Conservation (phyloP, 2,113 vertebrate species). For the Trachemys scripta region DNA sequence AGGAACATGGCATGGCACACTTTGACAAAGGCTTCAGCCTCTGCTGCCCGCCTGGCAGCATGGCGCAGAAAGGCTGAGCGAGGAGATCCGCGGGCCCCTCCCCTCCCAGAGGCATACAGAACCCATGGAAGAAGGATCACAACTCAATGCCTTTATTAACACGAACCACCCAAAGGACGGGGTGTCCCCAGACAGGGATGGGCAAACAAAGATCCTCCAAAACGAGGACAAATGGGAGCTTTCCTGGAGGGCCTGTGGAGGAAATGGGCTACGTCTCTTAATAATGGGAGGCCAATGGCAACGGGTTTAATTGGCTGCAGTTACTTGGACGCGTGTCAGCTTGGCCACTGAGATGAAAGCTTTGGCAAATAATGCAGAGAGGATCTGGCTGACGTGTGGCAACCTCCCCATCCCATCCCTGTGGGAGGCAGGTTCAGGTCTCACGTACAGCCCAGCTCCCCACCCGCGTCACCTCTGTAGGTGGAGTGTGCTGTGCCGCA, state of each 20-base stretch:
- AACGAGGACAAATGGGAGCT: constrained; percentile 69
- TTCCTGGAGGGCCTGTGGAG: constrained; percentile 54
- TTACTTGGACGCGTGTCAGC: neutral
- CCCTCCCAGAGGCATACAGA: rapidly evolving
- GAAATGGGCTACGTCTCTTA: neutral
- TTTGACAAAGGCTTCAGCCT: neutral
- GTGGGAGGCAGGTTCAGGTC: neutral
- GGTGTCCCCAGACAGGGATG: rapidly evolving
- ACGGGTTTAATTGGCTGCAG: constrained; percentile 15
- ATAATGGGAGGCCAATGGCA: neutral
- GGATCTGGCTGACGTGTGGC: neutral
- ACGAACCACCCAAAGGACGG: neutral
- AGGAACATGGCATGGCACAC: neutral
- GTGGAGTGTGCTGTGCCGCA: neutral
- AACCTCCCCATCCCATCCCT: neutral
- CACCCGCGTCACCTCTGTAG: neutral
- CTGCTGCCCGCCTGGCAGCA: neutral
- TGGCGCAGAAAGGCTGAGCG: neutral
- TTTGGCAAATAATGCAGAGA: constrained; percentile 78
- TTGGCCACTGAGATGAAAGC: constrained; percentile 69
- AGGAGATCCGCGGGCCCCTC: too few relatives aligned
- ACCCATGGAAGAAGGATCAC: neutral
- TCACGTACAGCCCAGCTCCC: neutral
- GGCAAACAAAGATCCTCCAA: constrained; percentile 70
- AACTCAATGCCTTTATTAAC: constrained; percentile 54